phyloP scores from a whole-genome alignment of 2,113 vertebrate genomes.

The Vireo altiloquus region DNA sequence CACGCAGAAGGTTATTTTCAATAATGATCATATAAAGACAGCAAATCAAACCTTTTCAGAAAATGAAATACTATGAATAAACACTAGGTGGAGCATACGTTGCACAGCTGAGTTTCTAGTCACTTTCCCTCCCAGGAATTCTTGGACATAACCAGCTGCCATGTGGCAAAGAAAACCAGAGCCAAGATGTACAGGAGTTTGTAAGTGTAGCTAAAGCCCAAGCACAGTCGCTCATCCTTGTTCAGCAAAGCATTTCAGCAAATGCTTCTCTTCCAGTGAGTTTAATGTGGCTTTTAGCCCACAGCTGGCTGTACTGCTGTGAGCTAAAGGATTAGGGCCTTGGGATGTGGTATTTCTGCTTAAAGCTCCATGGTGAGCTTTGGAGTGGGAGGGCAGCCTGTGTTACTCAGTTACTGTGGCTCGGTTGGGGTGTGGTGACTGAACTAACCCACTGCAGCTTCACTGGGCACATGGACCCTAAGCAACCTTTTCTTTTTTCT shows the following conservation, averaged over 20 bases:
- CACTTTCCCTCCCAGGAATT: background rate
- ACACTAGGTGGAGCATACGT: conserved; percentile 63
- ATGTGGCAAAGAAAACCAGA: conserved; percentile 11
- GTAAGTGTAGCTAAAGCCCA: background rate
- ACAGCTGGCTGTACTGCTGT: background rate
- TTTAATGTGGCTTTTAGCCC: background rate
- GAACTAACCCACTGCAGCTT: background rate
- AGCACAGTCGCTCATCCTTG: background rate
- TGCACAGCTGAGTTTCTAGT: background rate
- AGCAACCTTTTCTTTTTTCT: background rate
- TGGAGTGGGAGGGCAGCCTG: background rate
- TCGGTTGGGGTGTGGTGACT: background rate
- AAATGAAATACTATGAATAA: background rate
- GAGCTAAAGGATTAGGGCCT: background rate
- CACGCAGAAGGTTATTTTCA: background rate
- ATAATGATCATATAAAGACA: background rate
- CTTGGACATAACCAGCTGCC: background rate
- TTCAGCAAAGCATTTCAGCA: conserved; percentile 4
- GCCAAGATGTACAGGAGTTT: conserved; percentile 1
- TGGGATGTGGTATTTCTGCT: background rate
- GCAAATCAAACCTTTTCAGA: background rate
- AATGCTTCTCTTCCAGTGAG: background rate
- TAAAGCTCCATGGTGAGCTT: background rate
- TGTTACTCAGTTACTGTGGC: background rate
- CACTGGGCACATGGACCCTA: background rate